Evolutionary conservation across 2,888 invertebrate genomes (phyloP).

Genomic region (Drosophila setosimentum): DNA sequence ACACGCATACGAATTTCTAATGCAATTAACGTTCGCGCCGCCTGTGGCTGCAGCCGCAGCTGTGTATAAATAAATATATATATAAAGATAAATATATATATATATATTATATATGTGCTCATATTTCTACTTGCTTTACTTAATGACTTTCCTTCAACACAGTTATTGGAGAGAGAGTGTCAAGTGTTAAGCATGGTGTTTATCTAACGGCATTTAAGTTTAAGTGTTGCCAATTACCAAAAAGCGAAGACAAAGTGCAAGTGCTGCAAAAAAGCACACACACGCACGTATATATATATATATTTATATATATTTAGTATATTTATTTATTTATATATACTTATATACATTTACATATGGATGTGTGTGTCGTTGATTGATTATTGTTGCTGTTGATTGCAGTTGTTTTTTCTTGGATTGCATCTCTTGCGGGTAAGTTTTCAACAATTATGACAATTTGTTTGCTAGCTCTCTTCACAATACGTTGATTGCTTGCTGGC

Average conservation of each 20-base stretch:
- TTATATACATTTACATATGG: background rate
- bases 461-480: constrained; percentile 13
- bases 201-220: constrained; percentile 55
- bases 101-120: constrained; percentile 25
- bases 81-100: background rate
- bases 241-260: constrained; percentile 54
- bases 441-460: constrained; percentile 45
- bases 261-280: constrained; percentile 28
- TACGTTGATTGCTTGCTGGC: constrained; percentile 21
- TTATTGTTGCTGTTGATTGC: constrained; percentile 53
- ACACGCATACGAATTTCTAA: constrained; percentile 78
- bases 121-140: constrained; percentile 30
- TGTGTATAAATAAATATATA: constrained; percentile 28
- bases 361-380: constrained; percentile 50
- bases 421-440: constrained; percentile 57
- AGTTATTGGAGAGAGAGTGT: constrained; percentile 24
- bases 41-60: constrained; percentile 37
- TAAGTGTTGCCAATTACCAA: constrained; percentile 33
- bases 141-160: constrained; percentile 15
- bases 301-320: constrained; percentile 16
- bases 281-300: background rate
- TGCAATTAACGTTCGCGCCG: constrained; percentile 64
- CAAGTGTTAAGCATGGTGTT: constrained; percentile 45
- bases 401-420: constrained; percentile 44
- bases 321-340: constrained; percentile 1